Percentiles rank a stretch among this genome's conserved stretches.
phyloP scores from a whole-genome alignment of 2,113 vertebrate genomes.

The Mionectes macconnelli region DNA sequence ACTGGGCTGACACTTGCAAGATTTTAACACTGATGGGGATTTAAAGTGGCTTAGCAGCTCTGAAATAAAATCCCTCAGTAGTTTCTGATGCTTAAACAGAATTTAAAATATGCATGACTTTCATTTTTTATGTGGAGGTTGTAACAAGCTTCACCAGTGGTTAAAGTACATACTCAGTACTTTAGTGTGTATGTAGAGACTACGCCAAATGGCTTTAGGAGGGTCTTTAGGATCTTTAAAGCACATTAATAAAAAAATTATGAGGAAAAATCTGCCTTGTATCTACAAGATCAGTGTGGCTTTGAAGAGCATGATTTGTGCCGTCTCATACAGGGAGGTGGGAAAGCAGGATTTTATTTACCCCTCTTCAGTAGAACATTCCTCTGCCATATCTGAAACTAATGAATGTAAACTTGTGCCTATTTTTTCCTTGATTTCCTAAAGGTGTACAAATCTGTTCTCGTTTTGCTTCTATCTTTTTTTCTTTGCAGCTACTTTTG shows the following conservation, averaged over 20 bases:
- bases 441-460: slow-evolving; percentile 27
- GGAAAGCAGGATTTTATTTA: slow-evolving; percentile 16
- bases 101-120: slow-evolving; percentile 40
- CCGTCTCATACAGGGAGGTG: background rate
- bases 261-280: background rate
- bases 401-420: slow-evolving; percentile 68
- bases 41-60: slow-evolving; percentile 28
- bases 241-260: background rate
- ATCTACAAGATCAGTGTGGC: background rate
- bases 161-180: background rate
- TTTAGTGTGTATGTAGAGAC: background rate
- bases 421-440: background rate
- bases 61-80: slow-evolving; percentile 15
- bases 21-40: slow-evolving; percentile 32
- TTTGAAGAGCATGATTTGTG: slow-evolving; percentile 24
- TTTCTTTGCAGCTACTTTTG: slow-evolving; percentile 16
- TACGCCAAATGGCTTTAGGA: background rate
- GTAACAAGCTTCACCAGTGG: background rate
- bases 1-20: slow-evolving; percentile 9
- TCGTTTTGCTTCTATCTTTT: slow-evolving; percentile 21
- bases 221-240: background rate
- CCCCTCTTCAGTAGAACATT: slow-evolving; percentile 42
- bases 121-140: background rate
- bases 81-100: slow-evolving; percentile 39
- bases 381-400: slow-evolving; percentile 34